Percentiles rank a stretch among this genome's conserved stretches.
Conservation (phyloP, 2,888 invertebrate genomes). For the Aporophyla nigra region DNA sequence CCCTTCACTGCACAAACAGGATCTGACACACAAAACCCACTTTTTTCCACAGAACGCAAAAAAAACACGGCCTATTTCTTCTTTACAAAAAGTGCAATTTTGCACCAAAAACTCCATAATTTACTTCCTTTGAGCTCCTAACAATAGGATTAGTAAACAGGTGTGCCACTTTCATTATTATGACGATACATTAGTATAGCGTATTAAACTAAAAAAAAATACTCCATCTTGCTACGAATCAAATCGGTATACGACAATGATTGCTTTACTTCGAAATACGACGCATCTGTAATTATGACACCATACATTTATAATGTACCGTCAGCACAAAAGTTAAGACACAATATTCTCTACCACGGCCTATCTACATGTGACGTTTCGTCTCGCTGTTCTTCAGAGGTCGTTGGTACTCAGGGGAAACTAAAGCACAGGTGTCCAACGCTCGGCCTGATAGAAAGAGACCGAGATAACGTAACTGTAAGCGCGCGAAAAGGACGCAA, state of each 20-base stretch:
- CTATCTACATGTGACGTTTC: conserved; percentile 78
- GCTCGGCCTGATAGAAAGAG: conserved; percentile 85
- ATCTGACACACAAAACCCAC: conserved; percentile 26
- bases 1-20: conserved; percentile 50
- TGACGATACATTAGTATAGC: conserved; percentile 89
- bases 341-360: conserved; percentile 70
- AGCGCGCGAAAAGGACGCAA: conserved; percentile 83
- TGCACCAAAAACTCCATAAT: conserved; percentile 77
- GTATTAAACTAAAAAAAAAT: conserved; percentile 83
- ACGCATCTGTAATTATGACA: conserved; percentile 83
- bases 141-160: conserved; percentile 88
- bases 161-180: conserved; percentile 88
- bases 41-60: conserved; percentile 51
- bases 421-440: conserved; percentile 91
- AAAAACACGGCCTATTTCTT: conserved; percentile 49
- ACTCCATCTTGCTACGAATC: conserved; percentile 87
- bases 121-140: conserved; percentile 77
- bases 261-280: conserved; percentile 87
- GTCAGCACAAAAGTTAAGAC: conserved; percentile 68
- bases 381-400: conserved; percentile 81
- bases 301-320: conserved; percentile 69
- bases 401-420: conserved; percentile 91
- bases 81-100: conserved; percentile 64
- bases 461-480: conserved; percentile 71
- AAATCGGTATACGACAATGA: conserved; percentile 91